A percentile compares a stretch with the other conserved stretches of the same genome.
Conservation (phyloP, 2,888 invertebrate species). For the Ypsolopha sequella region DNA sequence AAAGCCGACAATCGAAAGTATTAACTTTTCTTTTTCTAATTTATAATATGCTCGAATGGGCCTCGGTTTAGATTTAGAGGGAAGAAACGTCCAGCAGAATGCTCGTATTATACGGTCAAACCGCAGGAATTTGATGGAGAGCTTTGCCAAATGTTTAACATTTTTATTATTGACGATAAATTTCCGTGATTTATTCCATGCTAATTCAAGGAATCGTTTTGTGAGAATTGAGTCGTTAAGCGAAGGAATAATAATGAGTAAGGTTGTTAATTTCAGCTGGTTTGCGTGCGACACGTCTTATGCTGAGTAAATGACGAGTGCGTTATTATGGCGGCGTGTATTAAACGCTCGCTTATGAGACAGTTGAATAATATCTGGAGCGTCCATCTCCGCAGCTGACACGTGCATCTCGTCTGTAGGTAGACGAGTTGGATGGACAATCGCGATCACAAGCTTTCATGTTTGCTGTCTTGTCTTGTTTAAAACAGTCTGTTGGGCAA, state of each 20-base stretch:
- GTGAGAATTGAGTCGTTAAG: too few species aligned
- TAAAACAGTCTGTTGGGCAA: background rate
- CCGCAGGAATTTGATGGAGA: slow-evolving; percentile 22
- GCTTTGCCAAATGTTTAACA: slow-evolving; percentile 13
- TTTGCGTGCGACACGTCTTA: too few species aligned
- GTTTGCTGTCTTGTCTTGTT: background rate
- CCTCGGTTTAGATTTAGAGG: slow-evolving; percentile 22
- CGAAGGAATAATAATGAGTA: too few species aligned
- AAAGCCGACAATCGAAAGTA: slow-evolving; percentile 28
- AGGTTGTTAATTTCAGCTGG: too few species aligned
- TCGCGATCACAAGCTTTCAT: background rate
- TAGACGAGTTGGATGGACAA: background rate
- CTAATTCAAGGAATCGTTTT: background rate
- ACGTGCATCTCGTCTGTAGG: too few species aligned
- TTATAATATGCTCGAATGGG: slow-evolving; percentile 32
- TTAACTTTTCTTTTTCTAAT: slow-evolving; percentile 28
- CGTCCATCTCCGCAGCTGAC: too few species aligned
- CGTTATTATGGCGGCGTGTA: too few species aligned
- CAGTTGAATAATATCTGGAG: too few species aligned
- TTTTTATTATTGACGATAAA: slow-evolving; percentile 3
- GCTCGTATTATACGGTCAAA: slow-evolving; percentile 23
- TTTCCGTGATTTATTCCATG: background rate
- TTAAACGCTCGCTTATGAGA: too few species aligned
- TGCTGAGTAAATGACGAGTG: too few species aligned
- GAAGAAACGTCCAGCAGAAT: background rate